phyloP scores from a whole-genome alignment of 2,888 invertebrate genomes.

The Pachydiplax longipennis region DNA sequence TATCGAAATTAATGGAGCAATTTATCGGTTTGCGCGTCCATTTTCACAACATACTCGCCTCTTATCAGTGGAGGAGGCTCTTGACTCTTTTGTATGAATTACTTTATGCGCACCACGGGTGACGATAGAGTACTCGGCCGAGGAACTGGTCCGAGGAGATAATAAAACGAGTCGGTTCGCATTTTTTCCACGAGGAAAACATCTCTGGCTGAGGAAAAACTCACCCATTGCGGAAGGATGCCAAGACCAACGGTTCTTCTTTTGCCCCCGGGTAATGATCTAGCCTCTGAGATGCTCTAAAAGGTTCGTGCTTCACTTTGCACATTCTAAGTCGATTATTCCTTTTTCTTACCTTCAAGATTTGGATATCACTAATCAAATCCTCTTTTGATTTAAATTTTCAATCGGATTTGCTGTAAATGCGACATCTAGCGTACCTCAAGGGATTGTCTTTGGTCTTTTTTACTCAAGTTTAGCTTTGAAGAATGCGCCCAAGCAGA shows the following conservation, averaged over 20 bases:
- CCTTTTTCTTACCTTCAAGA: too few relatives aligned
- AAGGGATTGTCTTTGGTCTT: too few relatives aligned
- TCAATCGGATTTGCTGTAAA: too few relatives aligned
- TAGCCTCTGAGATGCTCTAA: too few relatives aligned
- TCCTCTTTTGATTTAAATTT: too few relatives aligned
- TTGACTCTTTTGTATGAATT: neutral
- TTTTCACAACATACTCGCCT: neutral
- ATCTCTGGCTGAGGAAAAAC: neutral
- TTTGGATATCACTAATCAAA: too few relatives aligned
- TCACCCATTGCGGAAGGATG: neutral
- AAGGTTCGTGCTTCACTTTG: too few relatives aligned
- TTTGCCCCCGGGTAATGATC: too few relatives aligned
- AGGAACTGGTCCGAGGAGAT: neutral
- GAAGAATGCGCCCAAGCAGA: too few relatives aligned
- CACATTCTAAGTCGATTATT: too few relatives aligned
- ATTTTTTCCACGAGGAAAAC: neutral
- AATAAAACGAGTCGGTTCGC: neutral
- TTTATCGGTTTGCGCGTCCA: neutral
- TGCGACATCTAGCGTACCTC: too few relatives aligned
- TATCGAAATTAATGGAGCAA: neutral
- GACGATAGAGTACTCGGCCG: neutral
- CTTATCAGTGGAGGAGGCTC: neutral
- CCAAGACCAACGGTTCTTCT: neutral
- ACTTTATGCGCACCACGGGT: neutral
- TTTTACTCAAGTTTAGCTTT: too few relatives aligned